Evolutionary conservation across 1,140 invertebrate genomes (phyloP), one percentile per base, ranked within the genome.

Genomic region (Planococcus citri): DNA sequence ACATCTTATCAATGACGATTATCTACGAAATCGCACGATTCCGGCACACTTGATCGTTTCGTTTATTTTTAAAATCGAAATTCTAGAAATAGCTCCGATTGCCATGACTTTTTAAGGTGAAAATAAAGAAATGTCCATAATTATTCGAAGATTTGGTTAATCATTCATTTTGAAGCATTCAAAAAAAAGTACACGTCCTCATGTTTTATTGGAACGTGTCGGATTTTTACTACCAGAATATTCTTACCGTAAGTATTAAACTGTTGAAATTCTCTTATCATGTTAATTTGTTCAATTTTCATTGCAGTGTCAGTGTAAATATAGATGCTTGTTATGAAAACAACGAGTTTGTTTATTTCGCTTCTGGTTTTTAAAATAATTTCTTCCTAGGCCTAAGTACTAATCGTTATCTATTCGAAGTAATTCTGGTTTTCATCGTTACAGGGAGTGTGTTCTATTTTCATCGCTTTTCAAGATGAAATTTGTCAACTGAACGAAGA

Each of bases 21-120:
- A 64, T 64, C 60, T 25, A 64, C 60, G 60, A 27, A 64, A 64
- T 27, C 25, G 9, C 60, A 64, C 60, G 60, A 64, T 64, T 64
- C 60, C 25, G 25, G 21, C 22, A 24, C 60, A 27, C 60, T 25
- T 25, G 17, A 64, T 64, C 60, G 60, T 64, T 64, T 64, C 60
- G 60, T 64, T 64, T 64, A 64, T 64, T 64, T 64, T 64, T 64
- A 64, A 64, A 64, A 64, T 64, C 6, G 60, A 64, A 64, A 64
- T 64, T 64, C 60, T 64, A 64, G 60, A 64, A 64, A 27, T 64
- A 64, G 25, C 60, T 64, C 25, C 60, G 6, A 27, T 64, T 64
- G 22, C 25, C 25, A 20, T 64, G 60, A 64, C 60, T 25, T 64
- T 64, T 64, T 64, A 27, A 64, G 25, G 60, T 27, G 9, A 64